A percentile compares a stretch with the other conserved stretches of the same genome.
phyloP scores from a whole-genome alignment of 2,797 vertebrate genomes.

The Sternotherus odoratus region DNA sequence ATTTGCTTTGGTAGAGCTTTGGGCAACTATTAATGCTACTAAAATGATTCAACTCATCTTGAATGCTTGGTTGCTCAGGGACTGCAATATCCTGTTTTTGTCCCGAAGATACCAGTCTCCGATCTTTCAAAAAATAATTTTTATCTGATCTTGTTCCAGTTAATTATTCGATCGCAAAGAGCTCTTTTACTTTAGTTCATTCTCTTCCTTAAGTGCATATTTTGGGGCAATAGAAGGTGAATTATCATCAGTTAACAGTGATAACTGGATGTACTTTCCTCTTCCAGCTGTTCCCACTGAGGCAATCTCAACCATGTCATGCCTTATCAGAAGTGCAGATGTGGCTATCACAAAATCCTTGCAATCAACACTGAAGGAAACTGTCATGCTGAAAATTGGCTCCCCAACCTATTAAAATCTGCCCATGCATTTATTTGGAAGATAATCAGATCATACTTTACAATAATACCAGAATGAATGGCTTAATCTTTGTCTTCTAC shows the following conservation, averaged over 20 bases:
- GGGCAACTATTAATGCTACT: not conserved
- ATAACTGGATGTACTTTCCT: not conserved
- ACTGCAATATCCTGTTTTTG: constrained; percentile 7
- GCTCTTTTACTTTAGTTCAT: not conserved
- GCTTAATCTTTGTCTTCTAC: constrained; percentile 12
- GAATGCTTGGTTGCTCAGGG: not conserved
- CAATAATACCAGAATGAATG: constrained; percentile 18
- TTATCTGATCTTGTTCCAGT: not conserved
- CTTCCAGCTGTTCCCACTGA: constrained; percentile 42
- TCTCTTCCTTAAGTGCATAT: not conserved
- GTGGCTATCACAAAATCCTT: not conserved
- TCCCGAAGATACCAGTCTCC: not conserved
- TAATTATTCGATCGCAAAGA: not conserved
- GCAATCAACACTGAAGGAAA: constrained; percentile 36
- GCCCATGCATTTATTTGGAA: not conserved
- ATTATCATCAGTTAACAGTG: constrained; percentile 2
- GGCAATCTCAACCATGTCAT: constrained; percentile 18
- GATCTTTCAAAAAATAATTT: constrained; percentile 11
- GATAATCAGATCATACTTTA: not conserved
- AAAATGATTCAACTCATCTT: not conserved
- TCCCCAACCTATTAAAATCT: constrained; percentile 29
- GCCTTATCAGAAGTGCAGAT: not conserved
- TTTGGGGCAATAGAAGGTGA: not conserved
- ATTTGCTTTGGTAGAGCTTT: not conserved
- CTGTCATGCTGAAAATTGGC: constrained; percentile 25